Evolutionary conservation across 2,113 vertebrate genomes (phyloP).

Genomic region (Macquaria ambigua): DNA sequence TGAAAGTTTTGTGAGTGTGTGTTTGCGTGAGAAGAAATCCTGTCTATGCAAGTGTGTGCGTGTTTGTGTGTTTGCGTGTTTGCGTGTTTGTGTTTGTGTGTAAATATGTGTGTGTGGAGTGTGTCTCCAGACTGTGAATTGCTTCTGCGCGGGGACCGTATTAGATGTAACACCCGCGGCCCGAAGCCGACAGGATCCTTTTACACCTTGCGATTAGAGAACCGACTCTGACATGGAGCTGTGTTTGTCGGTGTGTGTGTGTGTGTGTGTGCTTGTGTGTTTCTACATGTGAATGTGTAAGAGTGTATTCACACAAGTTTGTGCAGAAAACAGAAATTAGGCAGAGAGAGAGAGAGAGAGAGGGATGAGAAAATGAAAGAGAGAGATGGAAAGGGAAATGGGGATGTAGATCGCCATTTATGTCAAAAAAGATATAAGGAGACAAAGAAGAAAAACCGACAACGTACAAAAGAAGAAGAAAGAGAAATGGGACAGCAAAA

Average conservation of each 20-base stretch:
- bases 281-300: no score
- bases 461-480: neutral
- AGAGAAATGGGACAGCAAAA: neutral
- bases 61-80: neutral
- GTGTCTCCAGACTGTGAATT: slow-evolving; percentile 55
- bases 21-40: neutral
- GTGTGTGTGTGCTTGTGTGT: neutral
- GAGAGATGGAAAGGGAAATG: neutral
- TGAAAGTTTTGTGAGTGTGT: slow-evolving; percentile 14
- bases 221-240: slow-evolving; percentile 6
- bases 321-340: neutral
- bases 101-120: neutral
- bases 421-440: neutral
- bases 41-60: neutral
- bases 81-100: neutral
- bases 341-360: neutral
- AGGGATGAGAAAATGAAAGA: neutral
- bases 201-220: slow-evolving; percentile 45
- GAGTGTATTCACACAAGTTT: neutral
- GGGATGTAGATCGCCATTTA: neutral
- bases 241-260: slow-evolving; percentile 8
- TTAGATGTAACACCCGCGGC: slow-evolving; percentile 23
- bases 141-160: slow-evolving; percentile 41
- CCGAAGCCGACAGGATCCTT: slow-evolving; percentile 19
- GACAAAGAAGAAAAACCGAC: neutral